Conservation (phyloP, 2,113 vertebrate genomes). For the Ochotona curzoniae region DNA sequence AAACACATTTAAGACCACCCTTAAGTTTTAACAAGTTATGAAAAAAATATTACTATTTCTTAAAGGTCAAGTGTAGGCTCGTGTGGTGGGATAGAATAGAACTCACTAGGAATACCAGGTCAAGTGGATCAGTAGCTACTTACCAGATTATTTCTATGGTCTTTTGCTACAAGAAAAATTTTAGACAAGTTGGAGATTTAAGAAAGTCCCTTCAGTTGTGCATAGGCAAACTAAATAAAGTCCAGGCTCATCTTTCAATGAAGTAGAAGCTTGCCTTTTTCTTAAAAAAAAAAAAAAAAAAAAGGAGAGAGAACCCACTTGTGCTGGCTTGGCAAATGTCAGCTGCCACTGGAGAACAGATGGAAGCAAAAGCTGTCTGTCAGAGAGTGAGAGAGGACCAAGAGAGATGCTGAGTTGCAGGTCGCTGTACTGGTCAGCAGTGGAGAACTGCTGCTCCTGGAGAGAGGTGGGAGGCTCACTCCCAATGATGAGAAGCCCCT, state of each 20-base stretch:
- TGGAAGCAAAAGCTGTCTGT: background rate
- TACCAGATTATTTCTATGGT: background rate
- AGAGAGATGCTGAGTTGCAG: background rate
- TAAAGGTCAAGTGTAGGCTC: background rate
- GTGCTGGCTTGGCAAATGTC: background rate
- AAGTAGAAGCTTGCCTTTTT: background rate
- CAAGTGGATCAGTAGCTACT: background rate
- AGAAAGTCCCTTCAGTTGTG: background rate
- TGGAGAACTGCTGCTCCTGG: background rate
- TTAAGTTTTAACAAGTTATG: background rate
- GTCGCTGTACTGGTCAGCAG: background rate
- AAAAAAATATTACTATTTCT: background rate
- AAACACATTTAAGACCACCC: background rate
- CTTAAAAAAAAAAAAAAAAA: background rate
- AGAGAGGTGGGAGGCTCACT: background rate
- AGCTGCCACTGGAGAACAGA: background rate
- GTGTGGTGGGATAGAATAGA: background rate
- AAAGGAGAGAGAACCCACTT: background rate
- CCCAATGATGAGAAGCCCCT: background rate
- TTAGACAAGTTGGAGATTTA: background rate
- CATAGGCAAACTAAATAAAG: background rate
- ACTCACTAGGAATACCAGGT: background rate
- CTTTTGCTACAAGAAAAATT: background rate
- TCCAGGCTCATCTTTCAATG: background rate
- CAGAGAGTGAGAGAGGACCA: background rate